Percentiles rank a stretch among this genome's conserved stretches.
Conservation (phyloP, 2,888 invertebrate genomes). For the Urechis unicinctus region DNA sequence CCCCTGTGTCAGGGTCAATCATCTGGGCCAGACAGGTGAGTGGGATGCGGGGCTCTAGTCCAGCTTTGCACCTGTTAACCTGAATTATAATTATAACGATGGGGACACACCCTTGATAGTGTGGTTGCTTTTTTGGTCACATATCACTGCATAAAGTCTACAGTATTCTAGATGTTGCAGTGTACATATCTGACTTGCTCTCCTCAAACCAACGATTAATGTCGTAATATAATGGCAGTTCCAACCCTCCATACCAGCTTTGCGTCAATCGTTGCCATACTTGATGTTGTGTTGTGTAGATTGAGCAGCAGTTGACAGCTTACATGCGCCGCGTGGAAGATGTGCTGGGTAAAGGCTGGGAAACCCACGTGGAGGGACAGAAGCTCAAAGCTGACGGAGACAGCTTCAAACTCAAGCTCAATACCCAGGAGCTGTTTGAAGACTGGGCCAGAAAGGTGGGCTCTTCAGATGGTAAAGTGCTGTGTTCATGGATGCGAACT, state of each 20-base stretch:
- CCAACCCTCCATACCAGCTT: no score
- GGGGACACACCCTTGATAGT: no score
- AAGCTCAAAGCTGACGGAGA: conserved; percentile 93
- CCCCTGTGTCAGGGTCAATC: conserved; percentile 95
- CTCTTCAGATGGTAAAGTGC: no score
- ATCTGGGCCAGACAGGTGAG: conserved; percentile 81
- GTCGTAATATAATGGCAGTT: no score
- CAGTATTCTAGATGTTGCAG: no score
- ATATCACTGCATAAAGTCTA: no score
- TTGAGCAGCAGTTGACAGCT: conserved; percentile 92
- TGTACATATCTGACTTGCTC: no score
- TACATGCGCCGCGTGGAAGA: conserved; percentile 96
- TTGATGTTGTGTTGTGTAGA: no score
- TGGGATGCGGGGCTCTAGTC: background rate
- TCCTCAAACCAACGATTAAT: no score
- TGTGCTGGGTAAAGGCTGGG: conserved; percentile 98
- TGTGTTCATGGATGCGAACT: no score
- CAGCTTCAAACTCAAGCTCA: conserved; percentile 90
- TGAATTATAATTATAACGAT: background rate
- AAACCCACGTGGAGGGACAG: conserved; percentile 97
- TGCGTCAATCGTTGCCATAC: no score
- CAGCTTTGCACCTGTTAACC: background rate
- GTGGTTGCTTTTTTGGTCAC: no score
- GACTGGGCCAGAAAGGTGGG: conserved; percentile 76
- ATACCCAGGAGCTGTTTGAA: conserved; percentile 85